These are phyloP conservation scores for Amiota minor DNA, from an alignment of 2,888 invertebrate species.

Conservation along the genomic window DNA sequence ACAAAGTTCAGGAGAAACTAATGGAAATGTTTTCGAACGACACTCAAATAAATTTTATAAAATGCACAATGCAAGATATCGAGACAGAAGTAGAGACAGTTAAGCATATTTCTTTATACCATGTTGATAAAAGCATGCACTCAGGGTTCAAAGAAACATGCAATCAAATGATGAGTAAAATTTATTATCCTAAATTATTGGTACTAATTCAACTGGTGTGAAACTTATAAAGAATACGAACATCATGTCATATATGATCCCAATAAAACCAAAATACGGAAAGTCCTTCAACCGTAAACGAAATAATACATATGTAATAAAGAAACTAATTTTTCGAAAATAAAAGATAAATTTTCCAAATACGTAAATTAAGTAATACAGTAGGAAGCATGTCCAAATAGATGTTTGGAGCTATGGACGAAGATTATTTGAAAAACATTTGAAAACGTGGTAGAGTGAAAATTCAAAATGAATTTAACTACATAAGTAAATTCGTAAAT, in stretches of 20 bases:
- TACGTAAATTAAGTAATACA: too few species aligned
- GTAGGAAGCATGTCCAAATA: too few species aligned
- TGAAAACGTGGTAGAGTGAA: constrained; percentile 32
- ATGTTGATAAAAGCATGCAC: constrained; percentile 45
- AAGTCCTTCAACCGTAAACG: constrained; percentile 38
- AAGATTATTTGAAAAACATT: constrained; percentile 35
- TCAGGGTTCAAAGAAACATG: constrained; percentile 47
- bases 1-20: constrained; percentile 44
- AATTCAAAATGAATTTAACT: too few species aligned
- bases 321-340: constrained; percentile 32
- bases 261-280: constrained; percentile 42
- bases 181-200: constrained; percentile 46
- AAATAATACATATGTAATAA: constrained; percentile 42
- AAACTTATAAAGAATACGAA: constrained; percentile 42
- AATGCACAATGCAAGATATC: constrained; percentile 46
- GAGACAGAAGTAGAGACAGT: constrained; percentile 43
- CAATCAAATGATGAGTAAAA: constrained; percentile 45
- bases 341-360: constrained; percentile 43
- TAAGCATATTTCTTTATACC: constrained; percentile 45
- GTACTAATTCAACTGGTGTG: constrained; percentile 43
- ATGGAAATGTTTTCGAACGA: constrained; percentile 46
- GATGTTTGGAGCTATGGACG: too few species aligned
- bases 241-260: constrained; percentile 41
- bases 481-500: constrained; percentile 32
- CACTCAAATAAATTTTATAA: constrained; percentile 41